Base-by-base conservation (phyloP, 2,113 vertebrate species). In the Pluvianellus socialis region DNA sequence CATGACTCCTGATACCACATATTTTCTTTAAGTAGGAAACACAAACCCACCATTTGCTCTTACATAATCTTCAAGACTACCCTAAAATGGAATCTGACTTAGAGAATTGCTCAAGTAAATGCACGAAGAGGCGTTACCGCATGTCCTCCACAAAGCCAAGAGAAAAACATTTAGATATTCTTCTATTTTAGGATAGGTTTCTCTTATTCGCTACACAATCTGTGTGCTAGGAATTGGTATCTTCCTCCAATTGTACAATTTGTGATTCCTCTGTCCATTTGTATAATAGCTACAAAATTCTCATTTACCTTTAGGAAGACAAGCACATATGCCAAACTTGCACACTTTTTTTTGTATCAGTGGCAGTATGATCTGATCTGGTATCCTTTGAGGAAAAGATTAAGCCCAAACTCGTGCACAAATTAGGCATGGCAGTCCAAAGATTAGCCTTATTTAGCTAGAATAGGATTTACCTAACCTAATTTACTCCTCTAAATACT, bases 11-110 rank as follows among this genome's bases (percentile, higher is more conserved):
- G n/a, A 67, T 38, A 82, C 15, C 14, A 49, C 8, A 8, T 50
- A 40, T 75, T 77, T 90, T 74, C 61, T 86, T 81, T 50, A 86
- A 50, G 44, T 70, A 94, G 86, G 58, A 84, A 96, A 33, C 79
- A 92, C 45, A 75, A 95, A 84, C 49, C 30, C 40, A 65, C 62
- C 89, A 80, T 84, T 94, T 73, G 71, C 22, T 88, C 35, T 94
- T 95, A 94, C 66, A 86, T 85, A 96, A 94, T 92, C 67, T 83
- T 91, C 12, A 18, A 84, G 82, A 67, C 59, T 92, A 85, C 75
- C 50, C 88, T 68, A 95, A 94, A 90, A 96, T 62, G 92, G 38
- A 73, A 96, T 94, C 74, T 83, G 72, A 94, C 93, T 95, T 93
- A 83, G 59, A 92, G 84, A 96, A 55, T 38, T 86, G 82, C 83